Evolutionary conservation across 2,113 vertebrate species (phyloP), one percentile per base, ranked within the genome.

Genomic region (Tachysurus fulvidraco): DNA sequence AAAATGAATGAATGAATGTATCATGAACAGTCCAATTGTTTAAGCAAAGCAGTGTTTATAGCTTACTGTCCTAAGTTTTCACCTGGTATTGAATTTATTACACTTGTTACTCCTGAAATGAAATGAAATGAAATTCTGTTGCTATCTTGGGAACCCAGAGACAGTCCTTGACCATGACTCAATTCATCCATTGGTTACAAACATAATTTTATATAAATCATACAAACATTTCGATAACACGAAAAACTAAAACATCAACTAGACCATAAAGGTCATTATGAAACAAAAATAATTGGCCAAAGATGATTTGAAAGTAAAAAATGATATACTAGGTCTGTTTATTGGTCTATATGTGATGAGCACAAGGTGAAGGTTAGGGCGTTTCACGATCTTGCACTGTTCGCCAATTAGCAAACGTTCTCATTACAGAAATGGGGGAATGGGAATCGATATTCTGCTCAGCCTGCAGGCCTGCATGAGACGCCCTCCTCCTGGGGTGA

Each of bases 381-480:
- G 54, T 77, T n/a, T 84, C n/a, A 28, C 57, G 74, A 12, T 36
- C 9, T 65, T n/a, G 64, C 52, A 73, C 73, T 74, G 81, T 88
- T 57, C 10, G 16, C 30, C 86, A 88, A 90, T 90, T 83, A 88
- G 87, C 52, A 54, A 83, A 77, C 52, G n/a, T 54, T 65, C 89
- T 88, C 87, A 88, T 88, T 88, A 90, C 30, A 84, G 76, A 62
- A 28, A 64, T 83, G 67, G 85, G 80, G 65, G 64, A 80, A 74
- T n/a, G 41, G 60, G 77, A 62, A 88, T 90, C 81, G 12, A 88
- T 90, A 84, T 52, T 55, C 46, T 23, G 30, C n/a, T 67, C 86
- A 25, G 84, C 80, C 52, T 84, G 62, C 23, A 44, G 86, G 81
- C 78, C 83, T 30, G 60, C 46, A 73, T 36, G 76, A 84, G 71